Evolutionary conservation across 2,113 vertebrate genomes (phyloP), one percentile per base, ranked within the genome.

Genomic region (Sterrhoptilus dennistouni): DNA sequence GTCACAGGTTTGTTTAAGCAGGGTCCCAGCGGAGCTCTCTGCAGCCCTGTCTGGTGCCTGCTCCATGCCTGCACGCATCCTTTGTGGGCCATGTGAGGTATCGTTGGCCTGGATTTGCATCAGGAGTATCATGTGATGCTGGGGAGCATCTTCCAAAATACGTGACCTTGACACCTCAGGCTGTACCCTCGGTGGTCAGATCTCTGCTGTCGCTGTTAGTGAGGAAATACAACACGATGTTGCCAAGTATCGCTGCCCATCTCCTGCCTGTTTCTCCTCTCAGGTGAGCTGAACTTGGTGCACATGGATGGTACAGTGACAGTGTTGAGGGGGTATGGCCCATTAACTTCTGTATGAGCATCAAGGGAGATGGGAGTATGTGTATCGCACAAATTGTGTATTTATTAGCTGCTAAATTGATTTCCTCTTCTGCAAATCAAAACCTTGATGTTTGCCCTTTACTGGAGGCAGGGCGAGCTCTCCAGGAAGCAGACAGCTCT

Each of bases 321-420:
- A 25, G 60, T 42, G 50, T 79, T 89, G 21, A 60, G 74, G 18
- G 45, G 5, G 7, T 35, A 44, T 0, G 7, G n/a, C 68, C 70
- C 45, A 20, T 88, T 83, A 63, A 57, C 59, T 83, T 82, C 15
- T 4, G 2, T 38, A 21, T 28, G 52, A 83, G 66, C 87, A 66
- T 76, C 90, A 25, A 5, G 91, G 75, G 91, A 96, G 50, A 64
- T 2, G 3, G 38, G 45, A 38, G 47, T 54, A 50, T 15, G 17
- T 50, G 9, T 70, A 70, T 47, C 77, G 90, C 71, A 80, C 79
- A 86, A 74, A 95, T 59, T 78, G 56, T 12, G 17, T 95, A 92
- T 93, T 97, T 96, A 80, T 96, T 93, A 96, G 87, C 86, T 95
- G 90, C 78, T 94, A 75, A 93, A 92, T 94, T 90, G 90, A 92